Conservation (phyloP, 2,888 invertebrate genomes). For the Chloroclystis v-ata region DNA sequence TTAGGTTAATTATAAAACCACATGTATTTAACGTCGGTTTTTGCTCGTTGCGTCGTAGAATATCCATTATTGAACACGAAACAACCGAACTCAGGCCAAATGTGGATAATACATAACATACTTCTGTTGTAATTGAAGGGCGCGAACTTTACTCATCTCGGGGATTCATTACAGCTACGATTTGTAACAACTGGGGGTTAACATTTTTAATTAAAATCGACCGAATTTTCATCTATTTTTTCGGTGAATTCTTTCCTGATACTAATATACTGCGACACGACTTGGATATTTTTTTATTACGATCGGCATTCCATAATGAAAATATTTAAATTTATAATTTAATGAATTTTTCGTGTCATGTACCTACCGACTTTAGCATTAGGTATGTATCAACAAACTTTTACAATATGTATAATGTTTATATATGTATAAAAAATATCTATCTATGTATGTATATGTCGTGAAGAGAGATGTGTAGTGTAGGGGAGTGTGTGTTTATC, state of each 20-base stretch:
- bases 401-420: too few species aligned
- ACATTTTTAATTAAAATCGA: constrained; percentile 17
- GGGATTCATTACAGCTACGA: constrained; percentile 18
- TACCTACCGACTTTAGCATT: too few species aligned
- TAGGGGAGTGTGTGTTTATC: too few species aligned
- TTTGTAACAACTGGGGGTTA: constrained; percentile 11
- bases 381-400: too few species aligned
- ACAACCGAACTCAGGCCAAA: constrained; percentile 8
- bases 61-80: neutral
- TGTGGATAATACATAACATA: constrained; percentile 14
- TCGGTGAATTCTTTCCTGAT: constrained; percentile 4
- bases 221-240: constrained; percentile 3
- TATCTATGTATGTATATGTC: too few species aligned
- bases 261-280: neutral
- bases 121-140: constrained; percentile 26
- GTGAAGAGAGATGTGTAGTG: too few species aligned
- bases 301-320: too few species aligned
- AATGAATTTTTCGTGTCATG: too few species aligned
- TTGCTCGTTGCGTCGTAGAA: neutral
- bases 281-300: too few species aligned
- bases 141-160: constrained; percentile 34
- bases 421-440: too few species aligned
- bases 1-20: too few species aligned
- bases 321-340: too few species aligned
- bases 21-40: neutral